Evolutionary conservation across 2,888 invertebrate species (phyloP).

Genomic region (Watsonalla binaria): DNA sequence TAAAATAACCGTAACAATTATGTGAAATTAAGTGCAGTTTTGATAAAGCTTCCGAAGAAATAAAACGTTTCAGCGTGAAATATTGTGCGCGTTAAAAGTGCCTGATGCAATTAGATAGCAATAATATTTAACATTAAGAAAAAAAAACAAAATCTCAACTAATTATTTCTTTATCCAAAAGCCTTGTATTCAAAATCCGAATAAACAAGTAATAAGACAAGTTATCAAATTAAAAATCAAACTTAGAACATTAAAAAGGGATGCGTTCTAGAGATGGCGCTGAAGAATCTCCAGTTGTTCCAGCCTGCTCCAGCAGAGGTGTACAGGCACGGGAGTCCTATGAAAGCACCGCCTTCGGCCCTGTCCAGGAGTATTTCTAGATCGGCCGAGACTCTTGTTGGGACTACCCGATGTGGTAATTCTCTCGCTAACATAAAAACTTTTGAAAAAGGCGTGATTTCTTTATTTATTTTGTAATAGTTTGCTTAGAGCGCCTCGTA

Average conservation of each 20-base stretch:
- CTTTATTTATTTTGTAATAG: background rate
- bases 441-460: too few species aligned
- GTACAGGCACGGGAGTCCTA: conserved; percentile 56
- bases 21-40: background rate
- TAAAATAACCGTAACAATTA: background rate
- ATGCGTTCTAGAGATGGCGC: conserved; percentile 45
- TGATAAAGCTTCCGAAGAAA: background rate
- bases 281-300: conserved; percentile 64
- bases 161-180: too few species aligned
- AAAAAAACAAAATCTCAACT: too few species aligned
- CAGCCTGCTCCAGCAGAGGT: conserved; percentile 55
- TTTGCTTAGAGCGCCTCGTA: background rate
- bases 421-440: background rate
- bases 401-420: conserved; percentile 50
- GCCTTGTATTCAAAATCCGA: too few species aligned
- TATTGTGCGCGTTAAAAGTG: too few species aligned
- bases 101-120: too few species aligned
- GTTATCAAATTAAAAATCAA: background rate
- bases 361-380: conserved; percentile 59
- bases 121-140: too few species aligned
- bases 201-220: background rate
- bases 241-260: conserved; percentile 28
- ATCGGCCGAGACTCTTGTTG: conserved; percentile 64
- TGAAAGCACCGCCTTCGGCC: conserved; percentile 61
- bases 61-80: background rate